Evolutionary conservation across 1,140 invertebrate species (phyloP).

Genomic region (Callitettix versicolor): DNA sequence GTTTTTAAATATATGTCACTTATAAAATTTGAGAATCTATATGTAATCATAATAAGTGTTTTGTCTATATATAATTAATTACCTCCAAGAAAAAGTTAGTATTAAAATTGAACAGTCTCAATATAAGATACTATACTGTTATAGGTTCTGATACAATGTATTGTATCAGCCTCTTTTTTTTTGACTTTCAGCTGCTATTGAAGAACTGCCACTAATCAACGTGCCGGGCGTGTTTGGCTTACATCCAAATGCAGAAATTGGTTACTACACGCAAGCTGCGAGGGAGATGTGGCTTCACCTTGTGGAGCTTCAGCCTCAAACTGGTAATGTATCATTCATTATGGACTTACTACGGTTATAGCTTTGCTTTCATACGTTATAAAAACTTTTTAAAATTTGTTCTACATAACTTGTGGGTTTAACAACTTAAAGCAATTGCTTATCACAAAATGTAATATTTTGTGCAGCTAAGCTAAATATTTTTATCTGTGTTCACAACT

Average conservation of each 20-base stretch:
- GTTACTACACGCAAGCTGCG: constrained; percentile 53
- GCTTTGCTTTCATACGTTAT: neutral
- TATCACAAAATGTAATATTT: too few relatives aligned
- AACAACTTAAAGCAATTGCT: neutral
- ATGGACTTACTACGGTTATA: too few relatives aligned
- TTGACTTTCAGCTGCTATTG: constrained; percentile 44
- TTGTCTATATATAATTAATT: too few relatives aligned
- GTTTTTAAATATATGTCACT: too few relatives aligned
- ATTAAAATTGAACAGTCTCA: too few relatives aligned
- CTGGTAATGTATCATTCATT: constrained; percentile 54
- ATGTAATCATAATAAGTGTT: too few relatives aligned
- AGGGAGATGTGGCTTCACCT: constrained; percentile 74
- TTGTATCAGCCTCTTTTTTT: neutral
- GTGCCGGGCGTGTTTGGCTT: constrained; percentile 82
- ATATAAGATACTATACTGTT: too few relatives aligned
- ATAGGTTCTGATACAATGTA: too few relatives aligned
- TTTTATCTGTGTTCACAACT: too few relatives aligned
- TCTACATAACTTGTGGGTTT: neutral
- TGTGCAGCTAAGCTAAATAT: too few relatives aligned
- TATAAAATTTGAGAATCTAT: too few relatives aligned
- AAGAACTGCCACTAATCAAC: constrained; percentile 58
- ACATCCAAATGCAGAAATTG: constrained; percentile 86
- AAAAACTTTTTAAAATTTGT: neutral
- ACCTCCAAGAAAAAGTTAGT: too few relatives aligned
- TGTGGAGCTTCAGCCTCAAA: constrained; percentile 78